Base-by-base conservation (phyloP, 2,797 vertebrate species). In the Pogoniulus pusillus region DNA sequence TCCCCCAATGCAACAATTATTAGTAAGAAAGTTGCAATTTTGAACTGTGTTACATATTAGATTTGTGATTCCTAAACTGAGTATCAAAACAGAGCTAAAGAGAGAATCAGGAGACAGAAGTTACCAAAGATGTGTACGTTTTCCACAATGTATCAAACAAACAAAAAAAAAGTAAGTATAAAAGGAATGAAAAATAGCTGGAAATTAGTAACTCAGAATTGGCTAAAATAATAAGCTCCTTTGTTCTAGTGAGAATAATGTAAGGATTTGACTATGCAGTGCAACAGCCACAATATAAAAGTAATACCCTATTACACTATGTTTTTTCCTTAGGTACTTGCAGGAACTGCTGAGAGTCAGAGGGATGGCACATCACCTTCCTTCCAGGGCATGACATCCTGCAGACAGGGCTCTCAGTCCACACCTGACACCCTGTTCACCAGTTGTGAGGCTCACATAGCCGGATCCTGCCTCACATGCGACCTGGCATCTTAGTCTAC, bases 331-430 rank as follows among this genome's bases (percentile, higher is more conserved):
- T 70, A 2, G 2, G 22, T 14, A 35, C 68, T 69, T 35, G 57
- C 47, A 49, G 35, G 35, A 51, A 26, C 49, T 41, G 30, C 71
- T 62, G 23, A 17, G 60, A 37, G 10, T 20, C 41, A 19, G 35
- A 49, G 45, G n/a, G 17, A 24, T 14, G 2, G 7, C 1, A 2
- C 20, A 37, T 37, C 6, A 10, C 27, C 35, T 14, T 16, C 53
- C 34, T 32, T 8, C 20, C 0, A 0, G 7, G 35, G 3, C 60
- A 45, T 0, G 0, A 26, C 32, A 32, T 55, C 53, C 68, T 24
- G 37, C 49, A 59, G 58, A 18, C 57, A 11, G 30, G 35, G 64
- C 51, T 60, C 6, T 10, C 3, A 49, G 4, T 10, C 71, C 37
- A 9, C 3, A 1, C 57, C 64, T 7, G 35, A n/a, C 43, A 17